Conservation (phyloP, 2,113 vertebrate species). For the Odontesthes bonariensis region DNA sequence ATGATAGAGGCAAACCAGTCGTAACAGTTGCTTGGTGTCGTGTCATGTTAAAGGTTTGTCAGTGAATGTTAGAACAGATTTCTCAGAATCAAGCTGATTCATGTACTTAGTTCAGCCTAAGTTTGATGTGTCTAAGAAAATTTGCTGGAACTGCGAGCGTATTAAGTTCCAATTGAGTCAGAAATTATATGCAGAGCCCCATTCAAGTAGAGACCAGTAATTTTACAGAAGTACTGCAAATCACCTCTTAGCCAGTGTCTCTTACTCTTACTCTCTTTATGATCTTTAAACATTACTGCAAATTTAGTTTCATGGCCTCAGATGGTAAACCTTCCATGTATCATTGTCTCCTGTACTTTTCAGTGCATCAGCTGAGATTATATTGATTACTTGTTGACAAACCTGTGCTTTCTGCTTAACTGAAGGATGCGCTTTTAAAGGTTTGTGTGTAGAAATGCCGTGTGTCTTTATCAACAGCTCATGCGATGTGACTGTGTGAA, state of each 20-base stretch:
- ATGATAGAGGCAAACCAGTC: slow-evolving; percentile 7
- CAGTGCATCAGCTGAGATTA: neutral
- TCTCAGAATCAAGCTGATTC: neutral
- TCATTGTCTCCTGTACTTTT: neutral
- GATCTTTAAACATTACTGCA: slow-evolving; percentile 6
- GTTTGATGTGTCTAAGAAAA: neutral
- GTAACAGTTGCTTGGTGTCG: slow-evolving; percentile 1
- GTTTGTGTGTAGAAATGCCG: slow-evolving; percentile 5
- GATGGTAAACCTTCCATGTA: neutral
- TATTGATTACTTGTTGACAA: neutral
- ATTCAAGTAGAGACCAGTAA: slow-evolving; percentile 8
- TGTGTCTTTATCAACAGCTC: slow-evolving; percentile 82
- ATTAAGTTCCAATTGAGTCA: neutral
- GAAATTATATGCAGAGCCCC: slow-evolving; percentile 10
- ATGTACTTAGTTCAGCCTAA: neutral
- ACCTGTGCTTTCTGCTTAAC: neutral
- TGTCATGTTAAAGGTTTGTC: slow-evolving; percentile 9
- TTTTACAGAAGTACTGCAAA: slow-evolving; percentile 16
- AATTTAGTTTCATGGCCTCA: neutral
- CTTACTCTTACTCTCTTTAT: slow-evolving; percentile 19
- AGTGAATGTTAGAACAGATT: slow-evolving; percentile 13
- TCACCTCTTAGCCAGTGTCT: slow-evolving; percentile 9
- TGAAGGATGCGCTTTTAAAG: neutral
- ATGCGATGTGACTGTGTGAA: slow-evolving; percentile 91
- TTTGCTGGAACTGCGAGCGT: neutral